Evolutionary conservation across 2,113 vertebrate genomes (phyloP).

Genomic region (Pygoscelis antarcticus): DNA sequence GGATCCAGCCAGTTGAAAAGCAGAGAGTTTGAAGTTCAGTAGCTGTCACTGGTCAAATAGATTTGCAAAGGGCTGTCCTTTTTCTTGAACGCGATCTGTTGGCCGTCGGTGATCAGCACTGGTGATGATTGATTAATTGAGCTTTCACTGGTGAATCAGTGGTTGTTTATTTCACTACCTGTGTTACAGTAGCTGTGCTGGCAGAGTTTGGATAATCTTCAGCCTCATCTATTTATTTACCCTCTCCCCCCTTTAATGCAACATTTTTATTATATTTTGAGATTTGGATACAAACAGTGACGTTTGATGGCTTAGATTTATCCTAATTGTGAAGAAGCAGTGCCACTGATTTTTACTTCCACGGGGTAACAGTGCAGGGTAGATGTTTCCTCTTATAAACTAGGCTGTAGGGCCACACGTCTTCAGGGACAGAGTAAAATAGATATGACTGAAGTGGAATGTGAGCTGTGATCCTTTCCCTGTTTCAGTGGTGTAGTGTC

Average conservation of each 20-base stretch:
- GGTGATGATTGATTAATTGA: neutral
- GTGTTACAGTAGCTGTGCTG: neutral
- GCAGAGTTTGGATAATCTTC: neutral
- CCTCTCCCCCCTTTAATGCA: neutral
- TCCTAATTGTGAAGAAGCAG: neutral
- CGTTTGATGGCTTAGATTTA: neutral
- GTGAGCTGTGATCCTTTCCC: neutral
- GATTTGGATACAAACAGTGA: neutral
- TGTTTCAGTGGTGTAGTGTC: neutral
- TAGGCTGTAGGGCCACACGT: neutral
- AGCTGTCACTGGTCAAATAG: neutral
- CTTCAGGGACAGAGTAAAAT: neutral
- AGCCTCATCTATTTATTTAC: neutral
- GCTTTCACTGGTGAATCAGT: neutral
- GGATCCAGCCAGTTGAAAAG: neutral
- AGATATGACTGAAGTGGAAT: neutral
- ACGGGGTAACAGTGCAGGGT: neutral
- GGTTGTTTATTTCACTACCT: neutral
- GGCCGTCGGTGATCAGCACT: accelerated
- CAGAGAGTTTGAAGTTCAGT: neutral
- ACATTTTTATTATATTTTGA: neutral
- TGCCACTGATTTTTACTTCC: neutral
- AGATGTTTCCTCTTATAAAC: neutral
- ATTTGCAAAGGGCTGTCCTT: neutral
- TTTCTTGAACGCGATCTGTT: neutral